These are phyloP conservation scores for Tetranychus truncatus DNA, from an alignment of 2,888 invertebrate genomes.

Conservation along the genomic window DNA sequence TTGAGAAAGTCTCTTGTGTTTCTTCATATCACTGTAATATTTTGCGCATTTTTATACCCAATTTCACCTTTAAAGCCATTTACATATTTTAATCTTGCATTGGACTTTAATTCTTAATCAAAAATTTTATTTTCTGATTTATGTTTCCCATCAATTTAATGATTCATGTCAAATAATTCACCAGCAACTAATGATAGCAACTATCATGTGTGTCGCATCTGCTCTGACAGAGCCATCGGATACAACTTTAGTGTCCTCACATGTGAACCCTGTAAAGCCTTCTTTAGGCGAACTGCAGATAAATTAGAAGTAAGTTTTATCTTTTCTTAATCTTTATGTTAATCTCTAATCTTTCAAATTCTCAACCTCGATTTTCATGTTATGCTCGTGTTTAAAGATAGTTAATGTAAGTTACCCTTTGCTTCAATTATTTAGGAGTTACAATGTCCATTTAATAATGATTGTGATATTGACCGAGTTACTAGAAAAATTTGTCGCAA, in stretches of 20 bases:
- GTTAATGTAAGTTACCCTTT: too few species aligned
- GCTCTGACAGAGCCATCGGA: neutral
- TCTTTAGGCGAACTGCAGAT: neutral
- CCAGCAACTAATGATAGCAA: neutral
- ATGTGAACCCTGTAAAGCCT: neutral
- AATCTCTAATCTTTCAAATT: too few species aligned
- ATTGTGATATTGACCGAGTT: conserved; percentile 72
- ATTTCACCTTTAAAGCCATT: too few species aligned
- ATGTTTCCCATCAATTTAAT: too few species aligned
- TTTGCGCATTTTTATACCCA: too few species aligned
- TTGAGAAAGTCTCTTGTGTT: too few species aligned
- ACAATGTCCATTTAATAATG: conserved; percentile 71
- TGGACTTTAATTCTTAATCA: too few species aligned
- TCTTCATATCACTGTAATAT: too few species aligned
- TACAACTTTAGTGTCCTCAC: neutral
- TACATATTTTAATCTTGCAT: too few species aligned
- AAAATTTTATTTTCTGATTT: too few species aligned
- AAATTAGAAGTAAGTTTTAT: neutral
- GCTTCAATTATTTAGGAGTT: neutral
- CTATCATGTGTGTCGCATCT: neutral
- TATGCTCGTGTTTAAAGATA: too few species aligned
- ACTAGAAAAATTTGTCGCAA: conserved; percentile 88
- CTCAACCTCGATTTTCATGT: too few species aligned
- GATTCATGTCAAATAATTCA: neutral
- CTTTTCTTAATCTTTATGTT: neutral